phyloP scores from a whole-genome alignment of 2,113 vertebrate genomes.

The Picathartes gymnocephalus region DNA sequence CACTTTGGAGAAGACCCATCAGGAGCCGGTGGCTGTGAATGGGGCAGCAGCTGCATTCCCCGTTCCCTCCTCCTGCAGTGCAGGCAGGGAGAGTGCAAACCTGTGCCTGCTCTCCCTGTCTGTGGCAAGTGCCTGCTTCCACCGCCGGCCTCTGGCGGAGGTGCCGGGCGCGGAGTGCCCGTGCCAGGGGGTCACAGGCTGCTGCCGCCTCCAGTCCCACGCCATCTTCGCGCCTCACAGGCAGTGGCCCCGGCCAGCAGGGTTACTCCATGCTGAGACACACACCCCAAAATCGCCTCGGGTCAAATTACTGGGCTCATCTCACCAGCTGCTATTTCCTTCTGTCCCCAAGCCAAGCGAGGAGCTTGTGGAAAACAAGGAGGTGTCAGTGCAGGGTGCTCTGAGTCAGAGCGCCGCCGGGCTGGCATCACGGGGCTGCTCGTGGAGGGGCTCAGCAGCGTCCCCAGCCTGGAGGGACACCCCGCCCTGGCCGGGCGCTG shows the following conservation, averaged over 20 bases:
- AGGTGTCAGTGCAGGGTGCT: neutral
- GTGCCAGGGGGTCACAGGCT: neutral
- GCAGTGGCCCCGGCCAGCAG: neutral
- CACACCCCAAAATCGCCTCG: neutral
- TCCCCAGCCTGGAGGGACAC: neutral
- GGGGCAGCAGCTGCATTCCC: neutral
- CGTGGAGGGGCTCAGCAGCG: neutral
- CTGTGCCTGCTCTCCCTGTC: neutral
- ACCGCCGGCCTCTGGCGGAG: accelerated
- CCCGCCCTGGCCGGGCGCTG: accelerated
- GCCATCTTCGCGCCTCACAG: accelerated
- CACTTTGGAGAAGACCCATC: neutral
- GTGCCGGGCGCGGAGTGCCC: neutral
- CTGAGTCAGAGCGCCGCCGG: neutral
- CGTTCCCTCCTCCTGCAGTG: neutral
- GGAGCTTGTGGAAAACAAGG: constrained; percentile 26
- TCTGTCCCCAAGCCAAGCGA: constrained; percentile 14
- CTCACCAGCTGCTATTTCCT: constrained; percentile 24
- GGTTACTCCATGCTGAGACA: neutral
- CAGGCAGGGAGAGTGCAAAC: neutral
- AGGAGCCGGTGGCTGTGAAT: neutral
- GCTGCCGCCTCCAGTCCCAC: accelerated
- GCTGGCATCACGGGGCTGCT: neutral
- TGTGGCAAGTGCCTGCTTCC: neutral
- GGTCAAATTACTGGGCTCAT: neutral